A percentile compares a stretch with the other conserved stretches of the same genome.
phyloP scores from a whole-genome alignment of 2,797 vertebrate genomes.

The Urosaurus nigricauda region DNA sequence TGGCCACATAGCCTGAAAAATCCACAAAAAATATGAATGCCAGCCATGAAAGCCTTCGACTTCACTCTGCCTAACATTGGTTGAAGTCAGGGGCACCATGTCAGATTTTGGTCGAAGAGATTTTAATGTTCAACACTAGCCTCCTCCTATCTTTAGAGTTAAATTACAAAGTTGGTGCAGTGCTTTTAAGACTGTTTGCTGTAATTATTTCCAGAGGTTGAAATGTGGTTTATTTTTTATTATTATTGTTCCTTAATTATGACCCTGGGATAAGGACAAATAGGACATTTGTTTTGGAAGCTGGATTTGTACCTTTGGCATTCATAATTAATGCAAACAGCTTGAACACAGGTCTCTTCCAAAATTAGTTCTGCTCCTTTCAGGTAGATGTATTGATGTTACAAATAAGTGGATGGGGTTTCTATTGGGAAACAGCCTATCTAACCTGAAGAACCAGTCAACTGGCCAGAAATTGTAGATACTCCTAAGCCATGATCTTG shows the following conservation, averaged over 20 bases:
- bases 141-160: neutral
- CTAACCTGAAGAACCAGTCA: neutral
- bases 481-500: neutral
- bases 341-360: neutral
- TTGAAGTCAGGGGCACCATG: neutral
- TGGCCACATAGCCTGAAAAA: too few relatives aligned
- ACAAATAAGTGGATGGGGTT: neutral
- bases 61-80: neutral
- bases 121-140: neutral
- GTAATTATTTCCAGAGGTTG: neutral
- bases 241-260: too few relatives aligned
- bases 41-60: too few relatives aligned
- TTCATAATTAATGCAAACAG: neutral
- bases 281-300: neutral
- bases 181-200: neutral
- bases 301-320: neutral
- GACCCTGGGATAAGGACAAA: neutral
- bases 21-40: too few relatives aligned
- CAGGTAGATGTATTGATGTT: neutral
- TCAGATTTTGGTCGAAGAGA: neutral
- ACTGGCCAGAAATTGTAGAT: neutral
- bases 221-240: neutral
- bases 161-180: neutral
- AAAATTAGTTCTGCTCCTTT: neutral
- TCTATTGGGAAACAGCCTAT: neutral